Conservation (phyloP, 2,888 invertebrate genomes). For the Drosophila neutralis region DNA sequence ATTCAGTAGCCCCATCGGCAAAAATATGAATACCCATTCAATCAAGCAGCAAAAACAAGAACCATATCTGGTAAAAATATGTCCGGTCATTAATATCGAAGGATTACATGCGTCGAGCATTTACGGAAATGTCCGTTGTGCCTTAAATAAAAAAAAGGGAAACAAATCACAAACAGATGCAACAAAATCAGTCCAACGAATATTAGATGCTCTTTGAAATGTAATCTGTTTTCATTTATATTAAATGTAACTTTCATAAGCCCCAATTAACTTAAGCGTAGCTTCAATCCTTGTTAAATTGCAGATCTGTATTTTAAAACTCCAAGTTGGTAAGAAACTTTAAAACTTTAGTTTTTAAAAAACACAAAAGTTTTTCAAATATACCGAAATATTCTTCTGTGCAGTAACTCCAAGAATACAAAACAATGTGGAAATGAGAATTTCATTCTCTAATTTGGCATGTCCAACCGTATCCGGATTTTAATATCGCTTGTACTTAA, state of each 20-base stretch:
- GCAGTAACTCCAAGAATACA: background rate
- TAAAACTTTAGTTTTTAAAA: background rate
- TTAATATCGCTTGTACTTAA: background rate
- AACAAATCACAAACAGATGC: background rate
- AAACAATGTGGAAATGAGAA: background rate
- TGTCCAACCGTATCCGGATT: background rate
- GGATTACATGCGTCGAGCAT: slow-evolving; percentile 73
- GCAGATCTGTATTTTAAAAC: background rate
- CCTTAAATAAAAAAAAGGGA: slow-evolving; percentile 9
- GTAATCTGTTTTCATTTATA: background rate
- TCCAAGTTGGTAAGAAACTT: background rate
- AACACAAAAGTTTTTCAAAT: background rate
- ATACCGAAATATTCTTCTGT: background rate
- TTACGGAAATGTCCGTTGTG: slow-evolving; percentile 61
- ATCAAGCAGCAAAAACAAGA: slow-evolving; percentile 60
- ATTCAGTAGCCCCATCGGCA: slow-evolving; percentile 47
- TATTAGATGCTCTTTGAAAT: background rate
- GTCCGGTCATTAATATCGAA: slow-evolving; percentile 76
- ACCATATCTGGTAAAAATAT: slow-evolving; percentile 59
- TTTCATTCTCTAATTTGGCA: background rate
- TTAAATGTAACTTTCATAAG: background rate
- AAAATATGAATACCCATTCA: slow-evolving; percentile 78
- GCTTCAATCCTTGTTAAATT: background rate
- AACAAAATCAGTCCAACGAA: background rate
- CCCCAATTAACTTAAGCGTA: background rate